These are phyloP conservation scores for Poecilia gillii DNA, from an alignment of 2,797 vertebrate species.

Conservation along the genomic window DNA sequence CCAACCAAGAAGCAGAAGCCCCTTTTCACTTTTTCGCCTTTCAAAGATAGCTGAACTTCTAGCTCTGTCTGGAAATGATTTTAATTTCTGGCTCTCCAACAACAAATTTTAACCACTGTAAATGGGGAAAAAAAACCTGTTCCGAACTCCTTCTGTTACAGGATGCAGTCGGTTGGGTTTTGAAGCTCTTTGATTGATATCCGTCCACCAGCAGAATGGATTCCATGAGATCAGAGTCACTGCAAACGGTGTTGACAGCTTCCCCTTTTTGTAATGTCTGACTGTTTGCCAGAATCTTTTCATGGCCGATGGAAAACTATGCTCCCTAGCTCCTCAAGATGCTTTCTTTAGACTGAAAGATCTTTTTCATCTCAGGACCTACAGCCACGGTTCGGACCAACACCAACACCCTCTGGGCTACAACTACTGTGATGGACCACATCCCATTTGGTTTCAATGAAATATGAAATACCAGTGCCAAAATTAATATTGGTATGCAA, in stretches of 20 bases:
- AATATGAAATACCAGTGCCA: not conserved
- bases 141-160: not conserved
- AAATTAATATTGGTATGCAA: not conserved
- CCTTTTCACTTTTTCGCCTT: not conserved
- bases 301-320: not conserved
- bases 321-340: not conserved
- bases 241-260: not conserved
- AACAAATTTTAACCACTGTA: not conserved
- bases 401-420: not conserved
- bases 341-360: not conserved
- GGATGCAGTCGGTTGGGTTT: not conserved
- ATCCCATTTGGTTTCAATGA: not conserved
- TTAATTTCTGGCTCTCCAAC: not conserved
- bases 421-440: not conserved
- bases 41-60: not conserved
- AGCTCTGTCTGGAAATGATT: not conserved
- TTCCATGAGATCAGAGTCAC: not conserved
- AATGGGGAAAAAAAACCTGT: not conserved
- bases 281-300: slow-evolving; percentile 6
- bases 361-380: not conserved
- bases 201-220: not conserved
- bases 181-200: not conserved
- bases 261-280: not conserved
- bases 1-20: not conserved
- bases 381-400: not conserved